Evolutionary conservation across 2,888 invertebrate genomes (phyloP), one percentile per base, ranked within the genome.

Genomic region (Tetranychus piercei): DNA sequence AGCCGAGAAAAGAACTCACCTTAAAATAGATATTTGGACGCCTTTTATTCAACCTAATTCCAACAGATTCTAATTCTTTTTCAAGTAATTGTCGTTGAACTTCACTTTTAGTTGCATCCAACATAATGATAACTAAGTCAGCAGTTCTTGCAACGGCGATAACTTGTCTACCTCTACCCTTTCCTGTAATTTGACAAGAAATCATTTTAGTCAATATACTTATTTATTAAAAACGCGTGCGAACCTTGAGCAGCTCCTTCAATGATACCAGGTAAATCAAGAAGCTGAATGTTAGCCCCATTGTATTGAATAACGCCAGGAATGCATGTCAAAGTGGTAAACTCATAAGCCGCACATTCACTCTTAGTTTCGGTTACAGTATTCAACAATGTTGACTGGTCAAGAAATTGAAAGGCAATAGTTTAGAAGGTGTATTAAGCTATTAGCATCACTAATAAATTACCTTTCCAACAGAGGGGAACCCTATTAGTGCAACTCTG

Each of bases 21-120:
- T 97, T 99, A 82, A 94, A 99, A 84, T 99, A 99, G 82, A 99
- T 97, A 82, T 97, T 95, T 4, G 99, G 99, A 83, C 91, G 94
- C 75, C 85, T 85, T 83, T 92, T 94, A 84, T 99, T 99, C 76
- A 99, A 86, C 80, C 99, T 86, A 80, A 99, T 97, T 76, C 97
- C 99, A 45, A 99, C 97, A 80, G 92, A 90, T 85, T 99, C 99
- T 82, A 99, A 86, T 83, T 99, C 99, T 77, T 87, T 89, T 82
- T 97, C 97, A 44, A 99, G 85, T 75, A 96, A 85, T 77, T 89
- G 88, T 77, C 92, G 87, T 82, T 99, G 99, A 69, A 94, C 91
- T 81, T 96, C 95, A 74, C 94, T 94, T 83, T 99, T 99, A 0
- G 95, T 94, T 0, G 99, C 97, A 82, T 99, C 99, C 82, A 99